Conservation (phyloP, 2,113 vertebrate species). For the Colistium nudipinnis region DNA sequence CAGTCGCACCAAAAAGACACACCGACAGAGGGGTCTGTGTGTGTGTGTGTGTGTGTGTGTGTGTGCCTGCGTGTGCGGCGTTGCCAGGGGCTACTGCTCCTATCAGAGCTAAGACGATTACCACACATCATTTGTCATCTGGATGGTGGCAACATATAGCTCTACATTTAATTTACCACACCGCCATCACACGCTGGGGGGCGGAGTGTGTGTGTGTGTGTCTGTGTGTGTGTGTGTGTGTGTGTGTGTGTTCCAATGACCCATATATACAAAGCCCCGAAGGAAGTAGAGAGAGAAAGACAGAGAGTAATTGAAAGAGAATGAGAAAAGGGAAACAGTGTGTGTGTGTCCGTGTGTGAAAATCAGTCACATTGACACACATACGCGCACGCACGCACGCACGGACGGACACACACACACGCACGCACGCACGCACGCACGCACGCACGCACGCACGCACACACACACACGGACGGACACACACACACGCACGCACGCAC, state of each 20-base stretch:
- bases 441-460: no score
- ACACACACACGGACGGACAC: background rate
- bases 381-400: background rate
- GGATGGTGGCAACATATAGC: slow-evolving; percentile 80
- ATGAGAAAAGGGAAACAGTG: slow-evolving; percentile 28
- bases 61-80: slow-evolving; percentile 64
- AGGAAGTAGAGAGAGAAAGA: slow-evolving; percentile 60
- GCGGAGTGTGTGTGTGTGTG: slow-evolving; percentile 27
- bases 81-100: slow-evolving; percentile 58
- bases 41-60: slow-evolving; percentile 29
- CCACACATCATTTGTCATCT: slow-evolving; percentile 82
- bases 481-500: no score
- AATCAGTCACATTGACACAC: background rate
- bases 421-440: no score
- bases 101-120: slow-evolving; percentile 81
- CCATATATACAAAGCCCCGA: slow-evolving; percentile 76
- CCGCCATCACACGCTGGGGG: slow-evolving; percentile 52
- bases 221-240: slow-evolving; percentile 33
- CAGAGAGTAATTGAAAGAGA: slow-evolving; percentile 65
- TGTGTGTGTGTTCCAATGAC: slow-evolving; percentile 70
- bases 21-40: slow-evolving; percentile 8
- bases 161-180: slow-evolving; percentile 81
- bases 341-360: slow-evolving; percentile 25
- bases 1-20: slow-evolving; percentile 58
- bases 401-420: background rate